Conservation (phyloP, 2,888 invertebrate genomes). For the Drosophila melanosoma region DNA sequence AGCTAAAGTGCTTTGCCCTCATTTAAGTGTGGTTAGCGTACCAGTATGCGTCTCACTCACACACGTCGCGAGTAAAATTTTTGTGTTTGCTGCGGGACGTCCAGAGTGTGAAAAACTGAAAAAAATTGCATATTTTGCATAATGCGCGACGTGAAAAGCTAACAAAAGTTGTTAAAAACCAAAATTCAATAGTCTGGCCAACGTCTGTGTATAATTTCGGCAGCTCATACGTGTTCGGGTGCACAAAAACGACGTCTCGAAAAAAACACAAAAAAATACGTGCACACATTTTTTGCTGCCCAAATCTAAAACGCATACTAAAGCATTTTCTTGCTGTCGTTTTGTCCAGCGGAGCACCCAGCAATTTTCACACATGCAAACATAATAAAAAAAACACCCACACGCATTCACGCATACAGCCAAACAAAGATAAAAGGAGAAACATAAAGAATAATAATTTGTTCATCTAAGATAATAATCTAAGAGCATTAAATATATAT, state of each 20-base stretch:
- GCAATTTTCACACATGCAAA: slow-evolving; percentile 61
- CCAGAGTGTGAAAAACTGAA: slow-evolving; percentile 74
- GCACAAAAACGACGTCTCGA: slow-evolving; percentile 68
- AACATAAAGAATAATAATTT: slow-evolving; percentile 68
- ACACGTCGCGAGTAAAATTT: slow-evolving; percentile 79
- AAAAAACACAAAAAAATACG: slow-evolving; percentile 72
- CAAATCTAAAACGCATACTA: slow-evolving; percentile 76
- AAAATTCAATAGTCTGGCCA: slow-evolving; percentile 66
- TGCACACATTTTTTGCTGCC: slow-evolving; percentile 77
- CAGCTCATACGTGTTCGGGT: slow-evolving; percentile 67
- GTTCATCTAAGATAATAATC: slow-evolving; percentile 49
- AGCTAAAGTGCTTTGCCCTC: slow-evolving; percentile 74
- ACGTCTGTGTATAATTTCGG: slow-evolving; percentile 66
- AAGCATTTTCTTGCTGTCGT: slow-evolving; percentile 76
- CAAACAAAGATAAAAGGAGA: slow-evolving; percentile 46
- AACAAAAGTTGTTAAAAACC: slow-evolving; percentile 72
- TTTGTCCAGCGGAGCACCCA: slow-evolving; percentile 76
- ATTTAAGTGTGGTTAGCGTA: slow-evolving; percentile 70
- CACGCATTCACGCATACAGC: slow-evolving; percentile 52
- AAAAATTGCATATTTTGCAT: slow-evolving; percentile 82
- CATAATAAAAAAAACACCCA: slow-evolving; percentile 53
- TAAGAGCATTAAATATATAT: slow-evolving; percentile 62
- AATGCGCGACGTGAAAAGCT: slow-evolving; percentile 81
- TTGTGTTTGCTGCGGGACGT: slow-evolving; percentile 74
- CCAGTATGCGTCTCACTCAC: slow-evolving; percentile 69